Conservation (phyloP, 1,140 invertebrate genomes). For the Coelopa frigida region DNA sequence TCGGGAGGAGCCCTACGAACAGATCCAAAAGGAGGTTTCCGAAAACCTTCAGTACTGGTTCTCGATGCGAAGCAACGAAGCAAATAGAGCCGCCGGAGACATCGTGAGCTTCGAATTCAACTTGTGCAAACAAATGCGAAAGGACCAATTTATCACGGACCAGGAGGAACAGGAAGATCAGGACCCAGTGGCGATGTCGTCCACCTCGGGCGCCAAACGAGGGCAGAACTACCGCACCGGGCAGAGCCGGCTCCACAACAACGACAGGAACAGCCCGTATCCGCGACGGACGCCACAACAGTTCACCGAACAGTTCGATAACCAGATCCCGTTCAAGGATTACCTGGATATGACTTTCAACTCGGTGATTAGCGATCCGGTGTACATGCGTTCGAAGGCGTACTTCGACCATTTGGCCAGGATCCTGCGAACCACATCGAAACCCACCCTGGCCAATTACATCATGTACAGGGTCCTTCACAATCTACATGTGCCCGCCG, state of each 20-base stretch:
- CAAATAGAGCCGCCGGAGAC: slow-evolving; percentile 24
- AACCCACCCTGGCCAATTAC: slow-evolving; percentile 24
- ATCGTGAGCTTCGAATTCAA: slow-evolving; percentile 37
- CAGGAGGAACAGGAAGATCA: slow-evolving; percentile 6
- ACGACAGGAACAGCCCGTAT: slow-evolving; percentile 1
- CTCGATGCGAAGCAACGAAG: slow-evolving; percentile 18
- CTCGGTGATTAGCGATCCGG: slow-evolving; percentile 6
- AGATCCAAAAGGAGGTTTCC: slow-evolving; percentile 22
- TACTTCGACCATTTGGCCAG: slow-evolving; percentile 26
- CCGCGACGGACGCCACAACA: slow-evolving; percentile 16
- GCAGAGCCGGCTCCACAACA: slow-evolving; percentile 23
- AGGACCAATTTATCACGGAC: slow-evolving; percentile 13
- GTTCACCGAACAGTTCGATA: slow-evolving; percentile 19
- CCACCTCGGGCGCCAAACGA: not conserved
- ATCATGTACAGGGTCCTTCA: slow-evolving; percentile 33
- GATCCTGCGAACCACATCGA: slow-evolving; percentile 16
- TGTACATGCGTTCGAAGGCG: slow-evolving; percentile 22
- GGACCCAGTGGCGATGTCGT: too few species aligned
- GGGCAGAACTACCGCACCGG: slow-evolving; percentile 10
- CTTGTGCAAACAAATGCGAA: slow-evolving; percentile 29
- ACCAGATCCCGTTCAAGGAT: slow-evolving; percentile 22
- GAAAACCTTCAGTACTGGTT: slow-evolving; percentile 28
- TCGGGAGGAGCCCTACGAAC: slow-evolving; percentile 16
- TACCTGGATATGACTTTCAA: slow-evolving; percentile 25
- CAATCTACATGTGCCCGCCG: slow-evolving; percentile 24